Conservation (phyloP, 2,888 invertebrate genomes). For the Apoda limacodes region DNA sequence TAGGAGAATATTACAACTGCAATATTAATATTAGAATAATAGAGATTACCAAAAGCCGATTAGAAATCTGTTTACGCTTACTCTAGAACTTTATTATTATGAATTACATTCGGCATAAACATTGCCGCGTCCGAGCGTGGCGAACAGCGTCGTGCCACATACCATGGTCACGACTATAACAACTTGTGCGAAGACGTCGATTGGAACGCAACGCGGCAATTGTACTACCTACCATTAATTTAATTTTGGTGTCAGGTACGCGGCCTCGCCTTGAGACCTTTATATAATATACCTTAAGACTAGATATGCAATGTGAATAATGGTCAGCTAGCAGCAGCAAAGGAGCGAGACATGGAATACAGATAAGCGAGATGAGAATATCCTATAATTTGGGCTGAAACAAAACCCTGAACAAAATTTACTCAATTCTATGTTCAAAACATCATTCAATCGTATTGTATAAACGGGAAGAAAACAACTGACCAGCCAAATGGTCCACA, state of each 20-base stretch:
- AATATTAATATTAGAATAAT: slow-evolving; percentile 48
- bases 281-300: slow-evolving; percentile 37
- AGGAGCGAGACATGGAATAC: slow-evolving; percentile 36
- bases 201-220: slow-evolving; percentile 7
- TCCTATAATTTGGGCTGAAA: too few species aligned
- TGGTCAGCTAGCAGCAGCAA: slow-evolving; percentile 10
- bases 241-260: slow-evolving; percentile 61
- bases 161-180: too few species aligned
- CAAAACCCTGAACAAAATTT: too few species aligned
- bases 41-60: slow-evolving; percentile 67
- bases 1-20: slow-evolving; percentile 41
- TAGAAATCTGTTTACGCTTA: slow-evolving; percentile 62
- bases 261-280: slow-evolving; percentile 46
- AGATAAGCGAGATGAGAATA: slow-evolving; percentile 21
- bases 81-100: slow-evolving; percentile 45
- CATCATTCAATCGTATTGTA: too few species aligned
- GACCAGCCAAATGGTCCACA: too few species aligned
- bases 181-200: slow-evolving; percentile 34
- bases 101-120: too few species aligned
- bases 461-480: too few species aligned
- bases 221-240: slow-evolving; percentile 24
- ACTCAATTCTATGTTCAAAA: too few species aligned
- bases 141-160: too few species aligned
- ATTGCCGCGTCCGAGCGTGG: too few species aligned
- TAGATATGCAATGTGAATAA: slow-evolving; percentile 34